phyloP scores from a whole-genome alignment of 1,140 invertebrate genomes.

The Potamilus streckersoni region DNA sequence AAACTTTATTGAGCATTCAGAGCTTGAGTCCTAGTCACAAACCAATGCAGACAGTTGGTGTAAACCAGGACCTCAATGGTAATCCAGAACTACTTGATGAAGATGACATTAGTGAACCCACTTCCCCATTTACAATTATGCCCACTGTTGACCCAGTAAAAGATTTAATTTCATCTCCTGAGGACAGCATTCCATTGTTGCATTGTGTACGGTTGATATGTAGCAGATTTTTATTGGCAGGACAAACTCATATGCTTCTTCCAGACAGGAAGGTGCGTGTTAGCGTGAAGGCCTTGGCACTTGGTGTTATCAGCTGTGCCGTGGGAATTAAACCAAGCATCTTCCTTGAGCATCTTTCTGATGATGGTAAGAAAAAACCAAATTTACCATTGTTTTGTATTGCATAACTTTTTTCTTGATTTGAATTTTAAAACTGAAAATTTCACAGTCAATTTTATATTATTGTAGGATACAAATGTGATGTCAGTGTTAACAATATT shows the following conservation, averaged over 20 bases:
- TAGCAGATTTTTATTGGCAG: constrained; percentile 81
- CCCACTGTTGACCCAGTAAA: constrained; percentile 12
- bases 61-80: constrained; percentile 62
- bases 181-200: constrained; percentile 73
- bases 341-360: constrained; percentile 73
- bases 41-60: background rate
- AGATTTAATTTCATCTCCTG: constrained; percentile 37
- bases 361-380: too few species aligned
- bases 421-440: too few species aligned
- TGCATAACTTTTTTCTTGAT: too few species aligned
- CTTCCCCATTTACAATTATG: constrained; percentile 2
- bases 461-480: too few species aligned
- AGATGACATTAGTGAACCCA: constrained; percentile 4
- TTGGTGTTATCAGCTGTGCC: constrained; percentile 80
- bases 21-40: constrained; percentile 52
- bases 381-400: too few species aligned
- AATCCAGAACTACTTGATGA: constrained; percentile 51
- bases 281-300: constrained; percentile 85
- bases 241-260: constrained; percentile 73
- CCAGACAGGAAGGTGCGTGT: constrained; percentile 80
- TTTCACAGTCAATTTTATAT: too few species aligned
- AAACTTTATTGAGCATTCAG: constrained; percentile 59
- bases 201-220: constrained; percentile 82
- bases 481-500: too few species aligned
- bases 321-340: constrained; percentile 78